Evolutionary conservation across 2,888 invertebrate species (phyloP).

Genomic region (Hypomecis punctinalis): DNA sequence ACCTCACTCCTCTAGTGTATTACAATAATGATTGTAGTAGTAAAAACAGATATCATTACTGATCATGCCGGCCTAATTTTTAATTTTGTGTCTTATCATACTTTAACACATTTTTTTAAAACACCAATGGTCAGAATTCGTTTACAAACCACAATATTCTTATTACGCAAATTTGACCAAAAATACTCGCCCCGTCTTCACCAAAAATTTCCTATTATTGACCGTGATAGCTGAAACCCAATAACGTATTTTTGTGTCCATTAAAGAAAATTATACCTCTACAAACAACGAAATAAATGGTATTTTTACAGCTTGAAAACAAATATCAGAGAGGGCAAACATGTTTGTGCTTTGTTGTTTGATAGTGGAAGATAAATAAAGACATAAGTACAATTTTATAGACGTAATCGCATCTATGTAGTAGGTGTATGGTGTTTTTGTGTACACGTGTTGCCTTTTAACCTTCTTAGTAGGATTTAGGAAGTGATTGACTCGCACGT

Average conservation of each 20-base stretch:
- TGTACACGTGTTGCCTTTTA: neutral
- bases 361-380: slow-evolving; percentile 8
- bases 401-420: neutral
- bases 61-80: no score
- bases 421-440: neutral
- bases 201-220: neutral
- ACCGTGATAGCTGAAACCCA: neutral
- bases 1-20: no score
- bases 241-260: slow-evolving; percentile 19
- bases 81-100: no score
- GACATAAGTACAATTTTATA: neutral
- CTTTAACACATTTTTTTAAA: no score
- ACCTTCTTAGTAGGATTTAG: no score
- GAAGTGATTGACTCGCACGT: no score
- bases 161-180: neutral
- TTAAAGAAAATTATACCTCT: slow-evolving; percentile 35
- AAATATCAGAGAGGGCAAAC: slow-evolving; percentile 13
- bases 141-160: no score
- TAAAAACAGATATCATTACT: no score
- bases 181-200: neutral
- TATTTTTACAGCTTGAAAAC: slow-evolving; percentile 15
- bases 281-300: slow-evolving; percentile 10
- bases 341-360: slow-evolving; percentile 13
- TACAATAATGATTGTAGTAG: no score
- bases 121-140: no score